These are phyloP conservation scores for Labia minor DNA, from an alignment of 2,888 invertebrate species.

Conservation along the genomic window DNA sequence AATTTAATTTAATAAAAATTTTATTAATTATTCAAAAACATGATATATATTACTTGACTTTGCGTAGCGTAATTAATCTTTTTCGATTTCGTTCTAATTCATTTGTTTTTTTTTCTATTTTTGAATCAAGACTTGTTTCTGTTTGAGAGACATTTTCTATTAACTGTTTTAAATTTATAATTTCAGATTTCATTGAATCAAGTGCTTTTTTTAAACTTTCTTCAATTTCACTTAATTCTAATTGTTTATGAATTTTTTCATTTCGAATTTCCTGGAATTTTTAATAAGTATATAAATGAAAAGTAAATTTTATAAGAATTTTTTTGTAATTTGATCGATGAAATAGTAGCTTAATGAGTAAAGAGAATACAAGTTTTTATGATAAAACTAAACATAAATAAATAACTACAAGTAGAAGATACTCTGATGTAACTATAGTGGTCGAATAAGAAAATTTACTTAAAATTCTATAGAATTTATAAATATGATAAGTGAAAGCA, in stretches of 20 bases:
- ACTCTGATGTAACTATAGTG: no score
- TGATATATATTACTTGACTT: constrained; percentile 63
- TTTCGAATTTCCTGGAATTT: constrained; percentile 58
- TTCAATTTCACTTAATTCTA: constrained; percentile 74
- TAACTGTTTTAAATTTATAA: constrained; percentile 60
- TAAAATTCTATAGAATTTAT: no score
- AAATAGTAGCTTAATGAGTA: neutral
- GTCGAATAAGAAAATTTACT: no score
- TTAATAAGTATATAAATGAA: no score
- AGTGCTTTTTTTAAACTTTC: constrained; percentile 64
- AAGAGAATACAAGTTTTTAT: neutral
- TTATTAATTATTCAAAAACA: neutral
- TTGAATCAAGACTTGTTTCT: constrained; percentile 77
- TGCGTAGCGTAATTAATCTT: constrained; percentile 82
- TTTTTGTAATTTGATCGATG: neutral
- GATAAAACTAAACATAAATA: no score
- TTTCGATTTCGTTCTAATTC: constrained; percentile 91
- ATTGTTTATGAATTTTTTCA: constrained; percentile 65
- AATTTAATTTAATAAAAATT: neutral
- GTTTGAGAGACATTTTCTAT: constrained; percentile 79
- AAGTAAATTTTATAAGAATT: no score
- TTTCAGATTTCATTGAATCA: constrained; percentile 54
- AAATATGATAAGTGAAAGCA: no score
- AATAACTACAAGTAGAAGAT: no score
- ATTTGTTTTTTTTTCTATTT: constrained; percentile 78